Evolutionary conservation across 2,888 invertebrate genomes (phyloP), one percentile per base, ranked within the genome.

Genomic region (Trachelus iudaicus): DNA sequence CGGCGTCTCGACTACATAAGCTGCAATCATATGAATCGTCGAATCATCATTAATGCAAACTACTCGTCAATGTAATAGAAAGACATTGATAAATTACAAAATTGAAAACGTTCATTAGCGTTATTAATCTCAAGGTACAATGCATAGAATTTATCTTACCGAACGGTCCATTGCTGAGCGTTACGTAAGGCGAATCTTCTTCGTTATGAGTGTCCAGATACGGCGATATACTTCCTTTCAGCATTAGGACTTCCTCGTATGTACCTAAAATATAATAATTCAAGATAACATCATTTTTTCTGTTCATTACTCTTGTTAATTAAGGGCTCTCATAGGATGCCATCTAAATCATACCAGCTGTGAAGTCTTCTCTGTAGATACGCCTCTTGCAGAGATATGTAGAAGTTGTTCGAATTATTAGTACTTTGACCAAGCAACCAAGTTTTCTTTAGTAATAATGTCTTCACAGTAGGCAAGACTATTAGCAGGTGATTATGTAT

Each of bases 201-300:
- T 91, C 90, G 82, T 88, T 90, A 83, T 86, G 88, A 84, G 87
- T 88, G 85, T 91, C 90, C 78, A 88, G 87, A 86, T 90, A 88
- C 85, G 89, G 86, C 79, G 89, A 86, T 87, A 90, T 86, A 85
- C 87, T 90, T 91, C 91, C 90, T 90, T 89, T 90, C 88, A 91
- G 91, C 91, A 91, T 91, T 88, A 91, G 91, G 90, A 90, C 85
- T 89, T 86, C 84, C 87, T 87, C 89, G 79, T 81, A 85, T 89
- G 88, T 89, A 90, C 88, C 91, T 87, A 86, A 83, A 77, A 80
- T 40, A 15, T 40, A 40, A 40, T 15, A 15, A 40, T 40, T 15
- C 40, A 40, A 40, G 15, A 15, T 40, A 40, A 15, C 15, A 40
- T 15, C 40, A 15, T 40, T 15, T 40, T 40, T 15, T 6, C 40